Conservation (phyloP, 92 coral and sea anemone genomes). For the Scolanthus callimorphus region DNA sequence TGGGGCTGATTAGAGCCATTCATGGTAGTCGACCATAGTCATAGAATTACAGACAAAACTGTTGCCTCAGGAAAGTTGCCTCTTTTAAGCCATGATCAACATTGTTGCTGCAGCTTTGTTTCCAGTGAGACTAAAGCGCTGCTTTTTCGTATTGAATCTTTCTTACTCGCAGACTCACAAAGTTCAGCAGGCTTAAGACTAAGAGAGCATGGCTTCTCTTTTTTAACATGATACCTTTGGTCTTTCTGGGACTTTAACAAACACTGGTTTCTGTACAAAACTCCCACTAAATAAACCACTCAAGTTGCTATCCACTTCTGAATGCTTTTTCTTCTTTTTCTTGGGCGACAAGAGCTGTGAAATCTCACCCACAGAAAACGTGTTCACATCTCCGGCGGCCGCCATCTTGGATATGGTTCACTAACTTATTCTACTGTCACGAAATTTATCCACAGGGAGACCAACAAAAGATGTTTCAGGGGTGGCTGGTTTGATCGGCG, state of each 20-base stretch:
- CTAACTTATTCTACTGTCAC: not conserved
- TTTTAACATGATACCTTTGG: conserved; percentile 5
- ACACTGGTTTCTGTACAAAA: conserved; percentile 45
- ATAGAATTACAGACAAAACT: too few species aligned
- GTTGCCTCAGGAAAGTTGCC: too few species aligned
- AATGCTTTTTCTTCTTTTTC: conserved; percentile 9
- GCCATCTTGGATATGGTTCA: conserved; percentile 62
- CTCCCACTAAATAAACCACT: conserved; percentile 44
- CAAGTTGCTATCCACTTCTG: conserved; percentile 29
- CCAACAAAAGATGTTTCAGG: too few species aligned
- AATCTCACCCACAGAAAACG: conserved; percentile 83
- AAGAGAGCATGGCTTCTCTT: not conserved
- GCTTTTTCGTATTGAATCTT: too few species aligned
- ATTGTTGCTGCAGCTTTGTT: too few species aligned
- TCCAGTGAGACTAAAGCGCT: too few species aligned
- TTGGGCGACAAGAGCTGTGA: conserved; percentile 56
- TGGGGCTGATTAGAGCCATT: too few species aligned
- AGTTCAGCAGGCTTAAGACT: too few species aligned
- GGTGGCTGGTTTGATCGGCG: too few species aligned
- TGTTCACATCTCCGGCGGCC: conserved; percentile 32
- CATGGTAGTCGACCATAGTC: too few species aligned
- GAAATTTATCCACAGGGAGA: not conserved
- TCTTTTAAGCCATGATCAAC: too few species aligned
- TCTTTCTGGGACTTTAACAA: conserved; percentile 47
- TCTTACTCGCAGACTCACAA: too few species aligned